A percentile compares a stretch with the other conserved stretches of the same genome.
These are phyloP conservation scores for Pentamera pediparva DNA, from an alignment of 53 echinoderm and acorn worm species.

Conservation along the genomic window DNA sequence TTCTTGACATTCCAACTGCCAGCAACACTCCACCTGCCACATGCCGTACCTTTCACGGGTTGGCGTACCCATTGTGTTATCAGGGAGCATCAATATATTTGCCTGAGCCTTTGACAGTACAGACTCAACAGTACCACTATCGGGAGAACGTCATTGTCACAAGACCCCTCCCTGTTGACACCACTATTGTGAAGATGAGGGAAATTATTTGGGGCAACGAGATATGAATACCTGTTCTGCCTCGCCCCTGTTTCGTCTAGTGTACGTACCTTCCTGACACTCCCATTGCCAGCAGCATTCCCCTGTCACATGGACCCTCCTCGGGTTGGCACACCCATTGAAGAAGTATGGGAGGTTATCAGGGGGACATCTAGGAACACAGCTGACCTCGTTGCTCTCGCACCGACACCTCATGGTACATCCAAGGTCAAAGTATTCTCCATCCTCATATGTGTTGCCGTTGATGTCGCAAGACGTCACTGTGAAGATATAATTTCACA, in stretches of 20 bases:
- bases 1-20: too few species aligned
- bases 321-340: constrained; percentile 66
- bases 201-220: neutral
- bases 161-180: neutral
- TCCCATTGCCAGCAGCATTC: constrained; percentile 99
- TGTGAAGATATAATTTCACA: too few species aligned
- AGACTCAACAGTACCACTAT: too few species aligned
- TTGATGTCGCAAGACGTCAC: constrained; percentile 90
- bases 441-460: constrained; percentile 88
- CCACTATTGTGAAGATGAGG: neutral
- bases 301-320: constrained; percentile 66
- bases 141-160: neutral
- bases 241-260: too few species aligned
- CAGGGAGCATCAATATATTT: too few species aligned
- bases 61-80: too few species aligned
- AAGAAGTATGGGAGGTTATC: constrained; percentile 36
- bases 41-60: too few species aligned
- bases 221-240: too few species aligned
- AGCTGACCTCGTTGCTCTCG: constrained; percentile 20
- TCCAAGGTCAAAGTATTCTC: constrained; percentile 81
- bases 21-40: too few species aligned
- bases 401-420: constrained; percentile 89
- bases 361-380: constrained; percentile 30
- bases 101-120: too few species aligned
- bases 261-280: constrained; percentile 41